phyloP scores from a whole-genome alignment of 2,113 vertebrate genomes.

The Heterotis niloticus region DNA sequence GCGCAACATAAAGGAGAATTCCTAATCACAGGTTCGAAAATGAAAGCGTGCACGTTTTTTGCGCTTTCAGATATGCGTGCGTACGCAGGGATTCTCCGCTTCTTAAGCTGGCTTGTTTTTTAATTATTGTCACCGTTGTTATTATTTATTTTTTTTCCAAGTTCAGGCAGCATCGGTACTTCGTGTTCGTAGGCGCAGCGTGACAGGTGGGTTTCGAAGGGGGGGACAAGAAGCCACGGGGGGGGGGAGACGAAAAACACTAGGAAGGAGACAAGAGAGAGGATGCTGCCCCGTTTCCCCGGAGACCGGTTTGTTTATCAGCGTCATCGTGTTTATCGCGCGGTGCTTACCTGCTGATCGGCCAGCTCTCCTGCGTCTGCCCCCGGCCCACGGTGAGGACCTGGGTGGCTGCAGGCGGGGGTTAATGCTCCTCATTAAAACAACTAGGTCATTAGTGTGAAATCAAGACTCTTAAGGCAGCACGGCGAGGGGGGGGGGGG shows the following conservation, averaged over 20 bases:
- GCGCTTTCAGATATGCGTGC: conserved; percentile 47
- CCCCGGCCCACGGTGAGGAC: conserved; percentile 98
- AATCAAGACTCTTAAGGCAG: conserved; percentile 98
- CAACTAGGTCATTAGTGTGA: conserved; percentile 99
- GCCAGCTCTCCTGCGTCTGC: conserved; percentile 86
- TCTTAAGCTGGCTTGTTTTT: conserved; percentile 69
- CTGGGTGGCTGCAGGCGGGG: conserved; percentile 99
- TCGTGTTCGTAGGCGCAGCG: conserved; percentile 66
- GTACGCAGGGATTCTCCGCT: conserved; percentile 72
- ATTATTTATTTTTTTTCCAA: no score
- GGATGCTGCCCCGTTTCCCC: conserved; percentile 72
- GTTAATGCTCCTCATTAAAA: conserved; percentile 99
- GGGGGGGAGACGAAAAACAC: conserved; percentile 37
- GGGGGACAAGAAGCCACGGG: conserved; percentile 30
- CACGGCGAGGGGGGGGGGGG: conserved; percentile 72
- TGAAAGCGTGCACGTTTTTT: conserved; percentile 55
- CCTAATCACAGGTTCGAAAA: conserved; percentile 66
- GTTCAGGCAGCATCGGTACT: conserved; percentile 68
- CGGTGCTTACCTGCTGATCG: conserved; percentile 88
- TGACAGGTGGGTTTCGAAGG: conserved; percentile 65
- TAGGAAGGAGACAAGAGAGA: conserved; percentile 14
- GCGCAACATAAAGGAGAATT: conserved; percentile 72
- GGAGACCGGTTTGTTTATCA: conserved; percentile 89
- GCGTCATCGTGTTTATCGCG: conserved; percentile 82
- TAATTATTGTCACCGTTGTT: conserved; percentile 71